Percentiles rank a stretch among this genome's conserved stretches.
Evolutionary conservation across 2,113 vertebrate genomes (phyloP).

Genomic region (Hiodon tergisus): DNA sequence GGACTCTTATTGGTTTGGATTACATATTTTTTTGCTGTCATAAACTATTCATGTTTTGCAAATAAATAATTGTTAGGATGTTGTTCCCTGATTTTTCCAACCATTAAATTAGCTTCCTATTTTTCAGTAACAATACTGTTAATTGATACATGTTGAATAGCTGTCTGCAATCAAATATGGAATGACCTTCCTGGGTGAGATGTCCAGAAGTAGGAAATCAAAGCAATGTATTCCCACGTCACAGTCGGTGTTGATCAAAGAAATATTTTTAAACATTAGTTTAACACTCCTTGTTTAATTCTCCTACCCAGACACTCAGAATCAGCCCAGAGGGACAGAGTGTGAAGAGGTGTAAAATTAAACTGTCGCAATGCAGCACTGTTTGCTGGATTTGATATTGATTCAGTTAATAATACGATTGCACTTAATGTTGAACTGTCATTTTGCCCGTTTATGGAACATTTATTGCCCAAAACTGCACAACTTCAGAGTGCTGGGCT

Average conservation of each 20-base stretch:
- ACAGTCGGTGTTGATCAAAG: not conserved
- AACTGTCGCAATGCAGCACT: too few species aligned
- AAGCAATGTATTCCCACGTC: not conserved
- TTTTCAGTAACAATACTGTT: slow-evolving; percentile 23
- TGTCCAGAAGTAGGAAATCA: not conserved
- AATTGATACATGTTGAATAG: slow-evolving; percentile 21
- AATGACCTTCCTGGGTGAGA: not conserved
- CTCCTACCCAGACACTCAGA: too few species aligned
- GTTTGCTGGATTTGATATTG: too few species aligned
- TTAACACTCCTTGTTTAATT: too few species aligned
- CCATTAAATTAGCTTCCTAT: slow-evolving; percentile 31
- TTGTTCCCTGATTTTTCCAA: slow-evolving; percentile 18
- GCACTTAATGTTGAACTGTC: too few species aligned
- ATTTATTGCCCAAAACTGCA: too few species aligned
- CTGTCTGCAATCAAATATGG: not conserved
- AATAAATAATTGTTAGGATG: slow-evolving; percentile 11
- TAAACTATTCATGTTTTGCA: slow-evolving; percentile 30
- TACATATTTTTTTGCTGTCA: slow-evolving; percentile 13
- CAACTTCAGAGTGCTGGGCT: too few species aligned
- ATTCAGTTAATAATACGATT: too few species aligned
- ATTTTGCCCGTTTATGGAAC: too few species aligned
- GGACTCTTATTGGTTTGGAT: slow-evolving; percentile 15
- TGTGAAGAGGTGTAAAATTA: too few species aligned
- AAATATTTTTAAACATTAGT: too few species aligned
- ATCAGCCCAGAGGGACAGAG: too few species aligned